Evolutionary conservation across 2,888 invertebrate species (phyloP), one percentile per base, ranked within the genome.

Genomic region (Rhagium mordax): DNA sequence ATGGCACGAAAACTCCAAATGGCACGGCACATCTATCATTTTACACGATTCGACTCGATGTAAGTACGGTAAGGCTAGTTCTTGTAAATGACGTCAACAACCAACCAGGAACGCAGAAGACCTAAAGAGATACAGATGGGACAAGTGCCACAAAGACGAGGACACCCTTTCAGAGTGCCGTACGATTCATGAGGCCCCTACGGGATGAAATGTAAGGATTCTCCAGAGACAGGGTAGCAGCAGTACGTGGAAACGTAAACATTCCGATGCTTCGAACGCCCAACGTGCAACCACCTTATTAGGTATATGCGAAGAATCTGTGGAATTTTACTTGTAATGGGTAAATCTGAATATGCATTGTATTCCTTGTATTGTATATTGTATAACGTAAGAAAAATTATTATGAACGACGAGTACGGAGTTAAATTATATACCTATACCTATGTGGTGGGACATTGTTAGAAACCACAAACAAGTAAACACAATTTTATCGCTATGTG

Each of bases 171-270:
- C 10, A 41, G 41, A 18, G 29, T 49, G 27, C 27, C 48, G 33
- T 24, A 18, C 48, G 55, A 57, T 41, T 16, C 70, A 68, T 60
- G 84, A 82, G 84, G 85, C 84, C 84, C 83, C 84, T 81, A 79
- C 85, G 84, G 85, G 84, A 85, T 84, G 81, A 83, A 84, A 83
- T 80, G 81, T 75, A 81, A 83, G 82, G 84, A 84, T 84, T 82
- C 82, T 83, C 79, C 78, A 74, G 74, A 75, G 76, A 75, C 84
- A 85, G 85, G 85, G 76, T 78, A 79, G 73, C 84, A 85, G 76
- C 75, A 76, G 70, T 53, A 61, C 53, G 53, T 21, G 49, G 59
- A 18, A 61, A 57, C 61, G 27, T 70, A 47, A 29, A 41, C 33
- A 62, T 62, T 29, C 41, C 61, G 15, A 70, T 41, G 60, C 18